These are phyloP conservation scores for Crypturellus tataupa DNA, from an alignment of 2,797 vertebrate species.

Conservation along the genomic window DNA sequence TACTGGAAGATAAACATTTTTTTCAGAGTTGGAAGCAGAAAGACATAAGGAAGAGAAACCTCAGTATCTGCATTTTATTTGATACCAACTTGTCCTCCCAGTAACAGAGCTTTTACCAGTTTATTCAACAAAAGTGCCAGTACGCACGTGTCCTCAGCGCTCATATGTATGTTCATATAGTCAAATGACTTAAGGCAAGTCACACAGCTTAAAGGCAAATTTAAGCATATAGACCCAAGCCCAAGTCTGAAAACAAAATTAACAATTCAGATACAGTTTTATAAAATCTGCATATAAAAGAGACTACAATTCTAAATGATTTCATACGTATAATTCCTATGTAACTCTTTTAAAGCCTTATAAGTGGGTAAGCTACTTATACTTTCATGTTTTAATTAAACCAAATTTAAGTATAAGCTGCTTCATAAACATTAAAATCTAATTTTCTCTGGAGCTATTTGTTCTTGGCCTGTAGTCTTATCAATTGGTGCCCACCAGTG, in stretches of 20 bases:
- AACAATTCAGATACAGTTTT: background rate
- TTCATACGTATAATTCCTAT: background rate
- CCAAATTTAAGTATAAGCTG: background rate
- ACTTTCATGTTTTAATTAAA: background rate
- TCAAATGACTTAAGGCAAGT: background rate
- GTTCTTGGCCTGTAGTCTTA: background rate
- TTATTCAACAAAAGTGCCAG: background rate
- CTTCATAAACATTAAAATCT: background rate
- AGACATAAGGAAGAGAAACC: accelerated
- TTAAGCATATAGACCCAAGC: background rate
- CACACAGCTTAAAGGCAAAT: background rate
- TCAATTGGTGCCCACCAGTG: accelerated
- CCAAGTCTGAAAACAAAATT: background rate
- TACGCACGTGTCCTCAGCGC: background rate
- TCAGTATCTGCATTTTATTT: background rate
- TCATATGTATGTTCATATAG: background rate
- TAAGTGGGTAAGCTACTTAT: background rate
- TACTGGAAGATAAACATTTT: background rate
- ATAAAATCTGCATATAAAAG: background rate
- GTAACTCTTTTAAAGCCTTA: background rate
- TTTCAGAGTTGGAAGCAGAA: background rate
- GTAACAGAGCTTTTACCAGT: background rate
- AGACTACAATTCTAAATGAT: background rate
- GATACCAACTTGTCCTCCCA: background rate
- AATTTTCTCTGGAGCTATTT: background rate